These are phyloP conservation scores for Elanus axillaris DNA, from an alignment of 2,113 vertebrate species.

Conservation along the genomic window DNA sequence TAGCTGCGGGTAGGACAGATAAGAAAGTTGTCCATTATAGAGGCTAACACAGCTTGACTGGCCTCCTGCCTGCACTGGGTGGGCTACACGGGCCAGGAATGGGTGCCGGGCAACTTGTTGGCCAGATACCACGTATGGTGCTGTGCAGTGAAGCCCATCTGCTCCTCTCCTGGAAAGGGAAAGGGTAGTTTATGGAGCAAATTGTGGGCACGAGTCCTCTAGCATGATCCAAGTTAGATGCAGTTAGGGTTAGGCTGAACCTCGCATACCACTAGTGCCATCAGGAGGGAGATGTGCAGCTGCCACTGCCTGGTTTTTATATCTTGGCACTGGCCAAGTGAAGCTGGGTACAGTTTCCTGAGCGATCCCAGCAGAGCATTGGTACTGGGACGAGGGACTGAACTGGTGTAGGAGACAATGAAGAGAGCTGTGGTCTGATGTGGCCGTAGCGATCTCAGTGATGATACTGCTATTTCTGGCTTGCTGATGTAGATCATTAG, in stretches of 20 bases:
- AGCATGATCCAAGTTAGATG: not conserved
- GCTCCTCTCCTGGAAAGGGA: not conserved
- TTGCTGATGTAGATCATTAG: not conserved
- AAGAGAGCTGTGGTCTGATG: not conserved
- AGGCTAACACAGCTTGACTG: not conserved
- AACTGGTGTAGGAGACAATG: not conserved
- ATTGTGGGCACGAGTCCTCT: not conserved
- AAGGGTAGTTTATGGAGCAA: not conserved
- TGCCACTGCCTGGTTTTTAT: fast-evolving
- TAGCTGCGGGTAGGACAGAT: not conserved
- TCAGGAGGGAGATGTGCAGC: not conserved
- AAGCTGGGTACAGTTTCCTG: not conserved
- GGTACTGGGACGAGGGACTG: not conserved
- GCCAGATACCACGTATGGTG: fast-evolving
- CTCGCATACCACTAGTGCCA: fast-evolving
- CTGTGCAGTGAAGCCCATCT: not conserved
- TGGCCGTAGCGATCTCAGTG: not conserved
- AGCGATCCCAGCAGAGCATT: not conserved
- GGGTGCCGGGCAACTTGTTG: not conserved
- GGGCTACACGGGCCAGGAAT: fast-evolving
- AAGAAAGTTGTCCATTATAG: not conserved
- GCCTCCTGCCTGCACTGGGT: not conserved
- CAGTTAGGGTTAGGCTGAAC: not conserved
- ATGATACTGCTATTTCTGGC: not conserved
- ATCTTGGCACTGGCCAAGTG: no score